A percentile compares a stretch with the other conserved stretches of the same genome.
Conservation (phyloP, 2,797 vertebrate species). For the Oreochromis grahami region DNA sequence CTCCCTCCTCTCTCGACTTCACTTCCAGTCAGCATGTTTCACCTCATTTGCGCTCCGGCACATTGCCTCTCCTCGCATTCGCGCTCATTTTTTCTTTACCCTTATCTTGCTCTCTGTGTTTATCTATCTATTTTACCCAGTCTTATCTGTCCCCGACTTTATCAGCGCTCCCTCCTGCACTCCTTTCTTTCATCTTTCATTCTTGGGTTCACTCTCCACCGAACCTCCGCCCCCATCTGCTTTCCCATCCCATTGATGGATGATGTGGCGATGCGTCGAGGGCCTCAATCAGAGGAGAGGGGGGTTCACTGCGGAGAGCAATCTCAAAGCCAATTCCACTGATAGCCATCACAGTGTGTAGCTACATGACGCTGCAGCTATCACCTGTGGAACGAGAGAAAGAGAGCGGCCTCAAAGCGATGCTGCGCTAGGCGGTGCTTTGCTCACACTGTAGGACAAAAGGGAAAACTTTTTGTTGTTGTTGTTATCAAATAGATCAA, state of each 20-base stretch:
- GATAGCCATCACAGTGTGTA: slow-evolving; percentile 66
- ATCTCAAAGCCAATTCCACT: slow-evolving; percentile 71
- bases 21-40: not conserved
- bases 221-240: not conserved
- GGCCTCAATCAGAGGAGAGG: slow-evolving; percentile 51
- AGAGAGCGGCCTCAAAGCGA: not conserved
- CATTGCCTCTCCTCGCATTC: not conserved
- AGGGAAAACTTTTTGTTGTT: not conserved
- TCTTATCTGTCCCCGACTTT: slow-evolving; percentile 37
- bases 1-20: not conserved
- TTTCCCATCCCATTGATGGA: slow-evolving; percentile 58
- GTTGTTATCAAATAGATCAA: slow-evolving; percentile 34
- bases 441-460: not conserved
- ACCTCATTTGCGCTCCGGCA: slow-evolving; percentile 20
- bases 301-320: slow-evolving; percentile 39
- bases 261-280: slow-evolving; percentile 36
- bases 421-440: not conserved
- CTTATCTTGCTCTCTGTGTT: slow-evolving; percentile 35
- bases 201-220: not conserved
- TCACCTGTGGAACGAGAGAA: slow-evolving; percentile 40
- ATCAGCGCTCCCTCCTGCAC: slow-evolving; percentile 18
- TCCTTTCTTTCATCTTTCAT: slow-evolving; percentile 47
- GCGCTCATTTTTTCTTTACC: slow-evolving; percentile 12
- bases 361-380: slow-evolving; percentile 40
- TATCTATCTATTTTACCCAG: slow-evolving; percentile 39